These are phyloP conservation scores for Apostichopus leukothele DNA, from an alignment of 53 echinoderm and acorn worm genomes.

Conservation along the genomic window DNA sequence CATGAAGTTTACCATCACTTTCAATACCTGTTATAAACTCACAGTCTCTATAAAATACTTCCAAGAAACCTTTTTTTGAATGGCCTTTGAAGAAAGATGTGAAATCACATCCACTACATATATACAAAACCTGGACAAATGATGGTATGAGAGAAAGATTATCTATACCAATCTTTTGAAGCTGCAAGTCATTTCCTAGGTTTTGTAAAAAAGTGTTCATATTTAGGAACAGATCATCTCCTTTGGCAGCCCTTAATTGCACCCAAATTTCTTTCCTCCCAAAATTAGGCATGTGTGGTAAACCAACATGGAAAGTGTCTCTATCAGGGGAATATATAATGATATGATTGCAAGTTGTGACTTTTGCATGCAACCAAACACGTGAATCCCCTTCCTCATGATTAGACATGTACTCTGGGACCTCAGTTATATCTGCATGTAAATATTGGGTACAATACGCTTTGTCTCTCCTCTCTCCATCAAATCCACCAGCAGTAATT, in stretches of 20 bases:
- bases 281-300: conserved; percentile 17
- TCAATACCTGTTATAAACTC: conserved; percentile 19
- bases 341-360: too few species aligned
- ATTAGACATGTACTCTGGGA: too few species aligned
- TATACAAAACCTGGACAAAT: conserved; percentile 4
- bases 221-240: conserved; percentile 14
- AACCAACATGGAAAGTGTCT: conserved; percentile 28
- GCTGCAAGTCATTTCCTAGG: not conserved
- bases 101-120: conserved; percentile 6
- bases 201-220: not conserved
- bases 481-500: too few species aligned
- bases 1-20: not conserved
- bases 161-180: not conserved
- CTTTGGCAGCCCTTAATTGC: not conserved
- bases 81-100: conserved; percentile 15
- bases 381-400: too few species aligned
- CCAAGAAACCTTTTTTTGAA: conserved; percentile 28
- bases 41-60: conserved; percentile 29
- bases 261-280: not conserved
- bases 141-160: not conserved
- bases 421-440: too few species aligned
- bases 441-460: too few species aligned
- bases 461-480: too few species aligned
- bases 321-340: not conserved
- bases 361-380: too few species aligned